phyloP scores from a whole-genome alignment of 1,140 invertebrate genomes.

The Leptopilina boulardi region DNA sequence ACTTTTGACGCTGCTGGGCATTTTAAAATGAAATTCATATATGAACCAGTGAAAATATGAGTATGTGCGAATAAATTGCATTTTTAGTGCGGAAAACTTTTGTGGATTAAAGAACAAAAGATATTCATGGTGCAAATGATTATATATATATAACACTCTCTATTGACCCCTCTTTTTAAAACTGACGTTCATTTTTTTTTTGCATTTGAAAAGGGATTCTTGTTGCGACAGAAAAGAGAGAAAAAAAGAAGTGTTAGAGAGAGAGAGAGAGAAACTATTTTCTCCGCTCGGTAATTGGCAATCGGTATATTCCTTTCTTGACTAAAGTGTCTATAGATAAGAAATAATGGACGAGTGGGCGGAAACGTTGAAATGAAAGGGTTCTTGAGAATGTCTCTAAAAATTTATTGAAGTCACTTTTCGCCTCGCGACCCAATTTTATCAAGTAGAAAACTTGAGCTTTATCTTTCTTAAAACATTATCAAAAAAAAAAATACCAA shows the following conservation, averaged over 20 bases:
- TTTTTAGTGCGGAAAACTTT: background rate
- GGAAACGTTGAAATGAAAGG: constrained; percentile 28
- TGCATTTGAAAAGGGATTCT: background rate
- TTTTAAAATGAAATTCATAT: constrained; percentile 6
- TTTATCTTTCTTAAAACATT: background rate
- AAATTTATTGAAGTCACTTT: constrained; percentile 30
- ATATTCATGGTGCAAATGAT: background rate
- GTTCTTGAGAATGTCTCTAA: constrained; percentile 19
- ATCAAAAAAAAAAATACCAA: background rate
- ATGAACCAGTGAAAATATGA: background rate
- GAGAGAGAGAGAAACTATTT: background rate
- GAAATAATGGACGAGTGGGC: constrained; percentile 30
- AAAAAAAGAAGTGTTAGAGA: no score
- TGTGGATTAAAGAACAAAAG: constrained; percentile 20
- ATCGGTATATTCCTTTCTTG: constrained; percentile 3
- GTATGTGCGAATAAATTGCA: constrained; percentile 4
- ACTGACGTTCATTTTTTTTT: background rate
- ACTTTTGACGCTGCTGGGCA: background rate
- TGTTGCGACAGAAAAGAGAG: background rate
- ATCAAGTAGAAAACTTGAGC: background rate
- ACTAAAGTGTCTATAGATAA: constrained; percentile 22
- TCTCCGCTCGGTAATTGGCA: background rate
- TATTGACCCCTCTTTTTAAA: constrained; percentile 15
- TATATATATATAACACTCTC: background rate
- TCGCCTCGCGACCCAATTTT: constrained; percentile 26